Percentiles rank a stretch among this genome's conserved stretches.
These are phyloP conservation scores for Itoplectis maculator DNA, from an alignment of 2,888 invertebrate genomes.

Conservation along the genomic window DNA sequence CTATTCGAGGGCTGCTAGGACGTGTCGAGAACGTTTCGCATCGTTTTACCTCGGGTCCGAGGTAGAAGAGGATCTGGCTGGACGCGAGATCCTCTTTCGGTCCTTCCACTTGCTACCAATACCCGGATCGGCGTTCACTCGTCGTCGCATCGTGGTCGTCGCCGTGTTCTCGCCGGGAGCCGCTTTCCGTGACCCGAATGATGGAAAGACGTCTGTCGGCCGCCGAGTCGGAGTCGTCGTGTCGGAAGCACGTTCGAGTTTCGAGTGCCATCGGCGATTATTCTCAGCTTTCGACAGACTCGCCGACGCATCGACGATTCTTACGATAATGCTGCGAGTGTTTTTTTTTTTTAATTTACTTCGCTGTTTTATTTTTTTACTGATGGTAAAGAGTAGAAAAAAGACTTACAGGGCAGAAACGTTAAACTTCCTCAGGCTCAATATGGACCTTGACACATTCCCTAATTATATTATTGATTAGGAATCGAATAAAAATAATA, in stretches of 20 bases:
- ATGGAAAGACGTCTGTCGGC: slow-evolving; percentile 46
- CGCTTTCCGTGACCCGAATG: slow-evolving; percentile 64
- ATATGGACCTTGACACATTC: too few species aligned
- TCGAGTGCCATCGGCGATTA: slow-evolving; percentile 48
- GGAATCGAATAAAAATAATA: background rate
- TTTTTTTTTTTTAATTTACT: background rate
- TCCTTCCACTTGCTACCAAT: slow-evolving; percentile 48
- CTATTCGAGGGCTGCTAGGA: slow-evolving; percentile 51
- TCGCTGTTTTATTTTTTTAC: background rate
- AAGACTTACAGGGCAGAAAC: too few species aligned
- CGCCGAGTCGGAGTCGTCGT: too few species aligned
- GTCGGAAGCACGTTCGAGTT: slow-evolving; percentile 39
- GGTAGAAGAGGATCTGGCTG: too few species aligned
- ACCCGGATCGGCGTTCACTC: slow-evolving; percentile 26
- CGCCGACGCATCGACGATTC: background rate
- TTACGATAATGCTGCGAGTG: background rate
- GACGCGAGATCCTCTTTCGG: slow-evolving; percentile 52
- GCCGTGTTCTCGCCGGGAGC: slow-evolving; percentile 6
- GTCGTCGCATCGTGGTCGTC: slow-evolving; percentile 15
- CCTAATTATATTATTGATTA: background rate
- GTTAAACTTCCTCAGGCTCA: too few species aligned
- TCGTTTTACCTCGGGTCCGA: slow-evolving; percentile 52
- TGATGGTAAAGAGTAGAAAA: background rate
- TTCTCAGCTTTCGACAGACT: slow-evolving; percentile 40
- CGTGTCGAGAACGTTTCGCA: slow-evolving; percentile 59